Percentiles rank a stretch among this genome's conserved stretches.
Conservation (phyloP, 2,113 vertebrate species). For the Calonectris borealis region DNA sequence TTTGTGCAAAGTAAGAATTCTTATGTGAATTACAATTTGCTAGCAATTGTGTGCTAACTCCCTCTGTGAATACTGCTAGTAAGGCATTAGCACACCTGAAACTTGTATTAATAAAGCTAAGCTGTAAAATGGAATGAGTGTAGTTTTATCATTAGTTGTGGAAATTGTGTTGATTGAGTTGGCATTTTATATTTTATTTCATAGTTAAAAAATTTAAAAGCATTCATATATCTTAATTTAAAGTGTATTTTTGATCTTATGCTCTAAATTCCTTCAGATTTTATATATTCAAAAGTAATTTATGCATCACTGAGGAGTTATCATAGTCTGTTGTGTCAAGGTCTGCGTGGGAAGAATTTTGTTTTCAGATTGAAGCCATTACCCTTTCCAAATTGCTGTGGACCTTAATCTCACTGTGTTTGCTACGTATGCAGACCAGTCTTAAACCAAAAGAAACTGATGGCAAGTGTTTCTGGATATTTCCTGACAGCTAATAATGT, state of each 20-base stretch:
- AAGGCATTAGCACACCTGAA: neutral
- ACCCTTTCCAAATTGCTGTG: neutral
- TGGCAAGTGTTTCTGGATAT: neutral
- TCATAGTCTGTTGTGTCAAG: neutral
- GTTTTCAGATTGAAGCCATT: neutral
- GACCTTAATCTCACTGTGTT: neutral
- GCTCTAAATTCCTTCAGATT: neutral
- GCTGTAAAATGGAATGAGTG: neutral
- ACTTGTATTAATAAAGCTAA: neutral
- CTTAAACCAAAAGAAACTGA: neutral
- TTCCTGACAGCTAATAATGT: neutral
- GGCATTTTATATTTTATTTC: neutral
- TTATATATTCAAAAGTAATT: neutral
- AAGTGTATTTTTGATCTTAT: neutral
- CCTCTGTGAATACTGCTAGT: neutral
- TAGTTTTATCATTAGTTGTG: neutral
- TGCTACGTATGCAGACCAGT: neutral
- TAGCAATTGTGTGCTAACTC: neutral
- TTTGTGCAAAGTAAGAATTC: neutral
- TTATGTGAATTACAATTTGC: neutral
- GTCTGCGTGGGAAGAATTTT: neutral
- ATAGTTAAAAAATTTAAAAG: neutral
- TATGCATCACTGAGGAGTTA: neutral
- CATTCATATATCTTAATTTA: neutral
- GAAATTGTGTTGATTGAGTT: neutral